Evolutionary conservation across 2,113 vertebrate genomes (phyloP).

Genomic region (Petaurus breviceps): DNA sequence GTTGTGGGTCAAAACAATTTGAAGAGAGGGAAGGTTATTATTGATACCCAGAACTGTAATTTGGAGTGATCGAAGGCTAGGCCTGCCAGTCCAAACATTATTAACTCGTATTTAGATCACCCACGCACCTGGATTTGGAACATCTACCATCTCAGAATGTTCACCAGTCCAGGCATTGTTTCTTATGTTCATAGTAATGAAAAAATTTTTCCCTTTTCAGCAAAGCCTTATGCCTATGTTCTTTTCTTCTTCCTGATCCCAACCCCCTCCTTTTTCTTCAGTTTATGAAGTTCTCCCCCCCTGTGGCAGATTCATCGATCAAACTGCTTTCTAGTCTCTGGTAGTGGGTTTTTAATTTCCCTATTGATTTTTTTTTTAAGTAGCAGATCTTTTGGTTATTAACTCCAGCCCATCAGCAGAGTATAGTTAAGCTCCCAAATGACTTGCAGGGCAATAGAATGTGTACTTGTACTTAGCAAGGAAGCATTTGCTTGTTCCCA

Average conservation of each 20-base stretch:
- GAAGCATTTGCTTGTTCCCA: background rate
- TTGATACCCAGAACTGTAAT: background rate
- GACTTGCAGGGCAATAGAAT: background rate
- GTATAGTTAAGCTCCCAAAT: background rate
- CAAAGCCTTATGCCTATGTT: background rate
- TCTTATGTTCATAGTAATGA: background rate
- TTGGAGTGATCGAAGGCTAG: background rate
- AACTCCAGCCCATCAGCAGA: background rate
- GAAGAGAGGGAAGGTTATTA: background rate
- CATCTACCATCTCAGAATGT: background rate
- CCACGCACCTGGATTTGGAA: background rate
- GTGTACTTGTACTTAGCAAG: background rate
- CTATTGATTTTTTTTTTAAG: background rate
- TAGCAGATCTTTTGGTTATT: background rate
- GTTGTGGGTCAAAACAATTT: background rate
- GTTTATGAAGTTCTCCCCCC: background rate
- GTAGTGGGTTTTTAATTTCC: background rate
- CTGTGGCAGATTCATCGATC: background rate
- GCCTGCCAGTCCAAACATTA: background rate
- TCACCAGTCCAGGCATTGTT: background rate
- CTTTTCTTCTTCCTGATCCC: background rate
- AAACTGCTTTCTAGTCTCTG: background rate
- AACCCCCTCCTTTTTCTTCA: background rate
- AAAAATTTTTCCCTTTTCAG: background rate
- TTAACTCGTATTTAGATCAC: background rate